A percentile compares a stretch with the other conserved stretches of the same genome.
Conservation (phyloP, 35 echinoderm and acorn worm species). For the Acanthaster planci region DNA sequence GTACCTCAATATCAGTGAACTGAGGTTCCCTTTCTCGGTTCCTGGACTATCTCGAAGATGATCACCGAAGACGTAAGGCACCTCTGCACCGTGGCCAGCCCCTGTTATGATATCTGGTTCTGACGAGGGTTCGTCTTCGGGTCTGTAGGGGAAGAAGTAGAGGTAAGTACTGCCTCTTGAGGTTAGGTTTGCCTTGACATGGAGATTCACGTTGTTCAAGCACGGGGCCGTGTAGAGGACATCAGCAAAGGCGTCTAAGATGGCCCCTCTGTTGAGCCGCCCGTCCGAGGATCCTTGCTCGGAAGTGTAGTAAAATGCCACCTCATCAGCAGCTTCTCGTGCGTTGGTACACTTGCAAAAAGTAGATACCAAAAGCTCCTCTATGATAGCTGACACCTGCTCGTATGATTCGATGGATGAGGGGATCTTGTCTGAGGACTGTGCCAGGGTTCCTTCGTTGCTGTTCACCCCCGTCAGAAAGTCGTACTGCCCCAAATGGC, state of each 20-base stretch:
- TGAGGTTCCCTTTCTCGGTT: neutral
- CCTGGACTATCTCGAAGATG: neutral
- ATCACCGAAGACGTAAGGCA: constrained; percentile 25
- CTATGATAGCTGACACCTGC: neutral
- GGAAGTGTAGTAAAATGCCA: constrained; percentile 1
- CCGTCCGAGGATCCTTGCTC: neutral
- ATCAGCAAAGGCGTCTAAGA: neutral
- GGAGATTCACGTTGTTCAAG: neutral
- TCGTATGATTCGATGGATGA: neutral
- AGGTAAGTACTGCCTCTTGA: neutral
- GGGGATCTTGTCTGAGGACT: neutral
- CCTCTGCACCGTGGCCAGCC: neutral
- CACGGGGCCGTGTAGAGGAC: neutral
- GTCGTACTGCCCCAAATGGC: constrained; percentile 38
- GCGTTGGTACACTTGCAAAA: neutral
- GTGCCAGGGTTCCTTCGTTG: constrained; percentile 40
- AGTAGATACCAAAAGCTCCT: neutral
- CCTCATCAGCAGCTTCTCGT: neutral
- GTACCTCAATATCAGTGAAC: neutral
- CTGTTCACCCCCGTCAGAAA: constrained; percentile 43
- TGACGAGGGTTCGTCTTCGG: neutral
- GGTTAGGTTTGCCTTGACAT: neutral
- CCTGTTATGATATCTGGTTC: constrained; percentile 20
- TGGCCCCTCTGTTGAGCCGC: neutral
- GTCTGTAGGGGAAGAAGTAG: constrained; percentile 10